phyloP scores from a whole-genome alignment of 2,888 invertebrate species.

The Strigamia maritima region DNA sequence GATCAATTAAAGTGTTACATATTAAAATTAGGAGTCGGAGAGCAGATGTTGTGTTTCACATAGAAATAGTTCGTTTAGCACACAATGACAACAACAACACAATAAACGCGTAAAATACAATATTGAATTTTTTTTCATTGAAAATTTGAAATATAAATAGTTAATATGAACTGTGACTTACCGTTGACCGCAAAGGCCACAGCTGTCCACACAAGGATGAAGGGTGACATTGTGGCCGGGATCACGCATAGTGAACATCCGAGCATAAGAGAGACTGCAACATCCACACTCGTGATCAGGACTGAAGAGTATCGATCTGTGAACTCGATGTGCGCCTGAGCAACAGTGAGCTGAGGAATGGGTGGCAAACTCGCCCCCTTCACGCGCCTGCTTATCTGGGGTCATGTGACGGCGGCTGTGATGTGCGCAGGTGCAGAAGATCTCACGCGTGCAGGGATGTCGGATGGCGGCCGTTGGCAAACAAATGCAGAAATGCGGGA shows the following conservation, averaged over 20 bases:
- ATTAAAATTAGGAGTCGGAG: not conserved
- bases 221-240: constrained; percentile 4
- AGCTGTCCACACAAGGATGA: constrained; percentile 4
- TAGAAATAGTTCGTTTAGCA: not conserved
- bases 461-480: not conserved
- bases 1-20: not conserved
- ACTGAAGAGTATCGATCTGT: not conserved
- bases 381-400: not conserved
- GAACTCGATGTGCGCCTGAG: constrained; percentile 4
- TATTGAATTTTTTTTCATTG: no score
- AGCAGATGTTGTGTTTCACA: not conserved
- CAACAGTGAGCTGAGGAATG: constrained; percentile 4
- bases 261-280: constrained; percentile 4
- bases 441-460: not conserved
- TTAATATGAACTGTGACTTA: not conserved
- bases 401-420: not conserved
- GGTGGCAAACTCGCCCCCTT: constrained; percentile 4
- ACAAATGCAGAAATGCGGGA: not conserved
- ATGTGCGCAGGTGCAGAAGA: constrained; percentile 4
- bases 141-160: not conserved
- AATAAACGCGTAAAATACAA: not conserved
- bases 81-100: not conserved
- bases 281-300: not conserved
- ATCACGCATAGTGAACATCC: constrained; percentile 4
- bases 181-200: constrained; percentile 4